These are phyloP conservation scores for Polyergus mexicanus DNA, from an alignment of 1,140 invertebrate species.

Conservation along the genomic window DNA sequence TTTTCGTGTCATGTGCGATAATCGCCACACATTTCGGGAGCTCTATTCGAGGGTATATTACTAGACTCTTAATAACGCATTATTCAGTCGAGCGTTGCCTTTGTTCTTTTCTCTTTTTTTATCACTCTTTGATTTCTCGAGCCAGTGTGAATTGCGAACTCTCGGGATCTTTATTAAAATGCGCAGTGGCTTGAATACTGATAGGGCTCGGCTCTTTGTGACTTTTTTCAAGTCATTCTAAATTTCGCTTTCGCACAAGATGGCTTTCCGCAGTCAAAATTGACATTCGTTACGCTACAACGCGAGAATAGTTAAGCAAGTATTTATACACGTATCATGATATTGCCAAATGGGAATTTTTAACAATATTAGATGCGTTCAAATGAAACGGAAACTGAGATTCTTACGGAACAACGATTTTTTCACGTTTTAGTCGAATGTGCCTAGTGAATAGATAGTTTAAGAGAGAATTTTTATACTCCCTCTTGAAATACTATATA, in stretches of 20 bases:
- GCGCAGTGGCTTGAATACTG: conserved; percentile 44
- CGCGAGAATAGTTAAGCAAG: neutral
- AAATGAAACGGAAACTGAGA: too few relatives aligned
- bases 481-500: neutral
- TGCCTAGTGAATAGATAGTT: neutral
- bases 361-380: neutral
- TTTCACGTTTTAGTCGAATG: too few relatives aligned
- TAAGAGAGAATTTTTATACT: neutral
- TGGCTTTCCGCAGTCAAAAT: conserved; percentile 41
- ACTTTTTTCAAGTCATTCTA: conserved; percentile 29
- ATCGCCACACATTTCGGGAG: conserved; percentile 3
- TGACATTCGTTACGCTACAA: neutral
- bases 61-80: conserved; percentile 55
- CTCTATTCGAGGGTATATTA: conserved; percentile 42
- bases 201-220: conserved; percentile 9
- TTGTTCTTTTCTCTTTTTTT: conserved; percentile 64
- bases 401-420: too few relatives aligned
- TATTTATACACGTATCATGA: neutral
- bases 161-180: conserved; percentile 71
- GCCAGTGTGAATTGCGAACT: conserved; percentile 46
- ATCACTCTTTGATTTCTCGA: conserved; percentile 63
- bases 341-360: neutral
- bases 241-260: conserved; percentile 28
- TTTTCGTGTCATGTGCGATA: neutral
- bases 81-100: conserved; percentile 25